These are phyloP conservation scores for Clarias platycephalus DNA, from an alignment of 2,797 vertebrate genomes.

Conservation along the genomic window DNA sequence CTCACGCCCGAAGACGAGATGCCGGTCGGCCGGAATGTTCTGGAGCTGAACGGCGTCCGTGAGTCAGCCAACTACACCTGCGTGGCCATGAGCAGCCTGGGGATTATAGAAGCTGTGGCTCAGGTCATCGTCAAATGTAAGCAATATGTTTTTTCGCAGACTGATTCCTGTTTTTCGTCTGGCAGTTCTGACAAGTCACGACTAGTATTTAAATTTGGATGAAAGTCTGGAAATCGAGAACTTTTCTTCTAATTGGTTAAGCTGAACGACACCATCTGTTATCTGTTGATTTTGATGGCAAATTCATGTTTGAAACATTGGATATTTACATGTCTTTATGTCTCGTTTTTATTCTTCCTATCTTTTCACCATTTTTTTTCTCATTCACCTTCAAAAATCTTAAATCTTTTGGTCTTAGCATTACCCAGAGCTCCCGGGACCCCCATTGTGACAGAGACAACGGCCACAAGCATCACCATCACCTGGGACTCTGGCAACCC, in stretches of 20 bases:
- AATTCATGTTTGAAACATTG: neutral
- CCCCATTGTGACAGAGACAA: slow-evolving; percentile 93
- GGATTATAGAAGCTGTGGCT: slow-evolving; percentile 90
- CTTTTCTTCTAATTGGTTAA: slow-evolving; percentile 17
- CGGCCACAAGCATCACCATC: slow-evolving; percentile 96
- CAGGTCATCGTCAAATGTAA: slow-evolving; percentile 99
- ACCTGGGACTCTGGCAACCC: slow-evolving; percentile 99
- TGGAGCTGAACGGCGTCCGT: slow-evolving; percentile 91
- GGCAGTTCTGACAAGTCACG: slow-evolving; percentile 5
- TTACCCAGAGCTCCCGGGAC: slow-evolving; percentile 93
- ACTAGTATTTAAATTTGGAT: neutral
- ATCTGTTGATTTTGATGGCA: neutral
- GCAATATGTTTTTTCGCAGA: slow-evolving; percentile 43
- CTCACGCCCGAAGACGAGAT: slow-evolving; percentile 95
- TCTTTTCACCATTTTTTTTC: neutral
- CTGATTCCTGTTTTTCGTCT: neutral
- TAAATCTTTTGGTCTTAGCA: slow-evolving; percentile 69
- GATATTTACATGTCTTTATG: neutral
- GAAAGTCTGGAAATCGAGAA: neutral
- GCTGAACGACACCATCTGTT: slow-evolving; percentile 31
- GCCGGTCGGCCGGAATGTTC: slow-evolving; percentile 92
- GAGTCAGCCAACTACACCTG: slow-evolving; percentile 98
- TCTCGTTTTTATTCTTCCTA: neutral
- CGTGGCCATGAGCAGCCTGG: slow-evolving; percentile 97
- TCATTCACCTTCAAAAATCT: neutral